Evolutionary conservation across 1,140 invertebrate genomes (phyloP), one percentile per base, ranked within the genome.

Genomic region (Cyrtorhinus lividipennis): DNA sequence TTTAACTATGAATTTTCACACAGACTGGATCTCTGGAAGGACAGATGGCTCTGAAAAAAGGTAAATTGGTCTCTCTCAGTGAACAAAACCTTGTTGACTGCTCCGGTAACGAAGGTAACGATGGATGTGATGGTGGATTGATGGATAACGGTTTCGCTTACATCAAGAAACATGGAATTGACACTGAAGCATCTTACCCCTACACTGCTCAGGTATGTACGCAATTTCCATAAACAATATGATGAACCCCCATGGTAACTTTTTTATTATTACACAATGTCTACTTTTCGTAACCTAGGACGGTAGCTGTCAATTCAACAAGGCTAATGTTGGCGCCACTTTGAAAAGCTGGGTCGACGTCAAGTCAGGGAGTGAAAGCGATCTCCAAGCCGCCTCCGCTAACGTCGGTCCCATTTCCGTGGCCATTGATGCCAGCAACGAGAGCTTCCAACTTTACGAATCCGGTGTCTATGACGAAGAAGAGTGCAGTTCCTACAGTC

Each of bases 71-170:
- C 2, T 94, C 92, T 1, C 81, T 99, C 0, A 95, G 91, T 67
- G 96, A 98, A 77, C 95, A 99, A 77, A 97, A 99, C 73, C 77
- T 99, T 45, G 80, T 99, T 24, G 96, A 99, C 78, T 99, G 96
- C 72, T 95, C 92, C 0, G 69, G 71, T 0, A 81, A 81, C 63
- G 95, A 88, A 71, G 94, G 93, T 13, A 98, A 98, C 76, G 83
- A 94, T 73, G 95, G 96, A 48, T 99, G 95, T 76, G 84, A 91
- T 68, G 95, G 95, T 68, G 95, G 95, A 63, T 77, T 96, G 18
- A 96, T 96, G 92, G 91, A 96, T 75, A 79, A 87, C 67, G 90
- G 89, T 58, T 94, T 95, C 78, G 76, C 85, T 67, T 98, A 98
- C 74, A 85, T 98, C 68, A 90, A 86, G 73, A 98, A 98, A 71